Evolutionary conservation across 2,113 vertebrate genomes (phyloP), one percentile per base, ranked within the genome.

Genomic region (Origma solitaria): DNA sequence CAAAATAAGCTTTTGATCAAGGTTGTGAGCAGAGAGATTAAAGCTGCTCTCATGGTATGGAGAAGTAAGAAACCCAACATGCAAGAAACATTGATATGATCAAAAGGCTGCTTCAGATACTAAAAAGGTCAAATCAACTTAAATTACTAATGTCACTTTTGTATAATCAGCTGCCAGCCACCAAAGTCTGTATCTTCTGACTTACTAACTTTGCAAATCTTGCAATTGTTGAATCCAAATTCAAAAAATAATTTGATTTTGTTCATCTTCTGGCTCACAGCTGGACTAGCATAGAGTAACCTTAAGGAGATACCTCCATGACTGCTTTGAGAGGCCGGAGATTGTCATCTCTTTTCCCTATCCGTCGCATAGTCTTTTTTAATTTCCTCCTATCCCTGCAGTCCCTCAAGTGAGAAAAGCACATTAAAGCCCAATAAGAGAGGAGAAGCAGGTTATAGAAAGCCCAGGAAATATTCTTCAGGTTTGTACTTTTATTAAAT

Each of bases 1-100:
- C 69, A 92, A 86, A 93, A 56, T 86, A 91, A 93, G 75, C 62
- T 70, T 66, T 68, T 94, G 56, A 93, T 68, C 56, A 68, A 86
- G 77, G 56, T 47, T 78, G 69, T 68, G 45, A 92, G 68, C 56
- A 95, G 68, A 80, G 28, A 83, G 38, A 86, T 93, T 81, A 94
- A 86, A 88, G 68, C 68, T 86, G 28, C 28, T 94, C 2, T 73
- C 40, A 18, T 75, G 45, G 28, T 45, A 88, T 16, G 31, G 37
- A 21, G 49, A 90, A 81, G 35, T 24, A 60, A 78, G 53, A 90
- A 92, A 38, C 7, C 27, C 5, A 86, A 40, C 8, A 37, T 24
- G 30, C 8, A 64, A 66, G 50, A 90, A 83, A 45, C 12, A 61
- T 2, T 15, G 23, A 30, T 44, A 35, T 1, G 4, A 95, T 88